These are phyloP conservation scores for Gadus chalcogrammus DNA, from an alignment of 2,113 vertebrate genomes.

Conservation along the genomic window DNA sequence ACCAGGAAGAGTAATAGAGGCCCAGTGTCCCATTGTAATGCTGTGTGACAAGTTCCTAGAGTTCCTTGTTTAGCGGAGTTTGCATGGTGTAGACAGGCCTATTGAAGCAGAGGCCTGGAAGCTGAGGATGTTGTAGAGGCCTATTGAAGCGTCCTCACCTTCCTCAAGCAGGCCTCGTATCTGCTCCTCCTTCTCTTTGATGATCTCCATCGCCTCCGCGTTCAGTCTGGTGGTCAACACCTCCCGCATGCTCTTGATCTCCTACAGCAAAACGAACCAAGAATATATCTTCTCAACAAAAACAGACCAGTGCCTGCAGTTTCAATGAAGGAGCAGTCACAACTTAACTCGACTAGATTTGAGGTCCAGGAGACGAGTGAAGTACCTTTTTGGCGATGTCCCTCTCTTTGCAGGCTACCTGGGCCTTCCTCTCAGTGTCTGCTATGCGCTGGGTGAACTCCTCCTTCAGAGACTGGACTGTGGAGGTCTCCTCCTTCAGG, in stretches of 20 bases:
- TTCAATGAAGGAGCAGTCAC: background rate
- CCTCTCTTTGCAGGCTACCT: constrained; percentile 94
- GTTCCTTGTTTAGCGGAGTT: background rate
- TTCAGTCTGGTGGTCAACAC: constrained; percentile 89
- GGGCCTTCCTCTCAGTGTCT: constrained; percentile 92
- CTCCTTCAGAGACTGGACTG: constrained; percentile 88
- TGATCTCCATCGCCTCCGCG: constrained; percentile 87
- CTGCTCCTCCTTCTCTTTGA: constrained; percentile 96
- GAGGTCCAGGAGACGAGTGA: background rate
- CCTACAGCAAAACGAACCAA: constrained; percentile 64
- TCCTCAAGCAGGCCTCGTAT: constrained; percentile 95
- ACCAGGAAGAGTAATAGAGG: too few species aligned
- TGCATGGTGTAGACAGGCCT: background rate
- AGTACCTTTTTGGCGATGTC: constrained; percentile 94
- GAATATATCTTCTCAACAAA: background rate
- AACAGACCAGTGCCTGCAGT: background rate
- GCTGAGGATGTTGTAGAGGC: too few species aligned
- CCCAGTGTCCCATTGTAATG: too few species aligned
- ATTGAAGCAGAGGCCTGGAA: too few species aligned
- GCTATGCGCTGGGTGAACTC: constrained; percentile 97
- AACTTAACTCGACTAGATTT: background rate
- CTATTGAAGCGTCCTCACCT: constrained; percentile 67
- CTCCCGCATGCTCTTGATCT: constrained; percentile 89
- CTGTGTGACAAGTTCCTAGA: too few species aligned
- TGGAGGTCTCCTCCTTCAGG: constrained; percentile 90